Conservation (phyloP, 2,113 vertebrate species). For the Melanerpes aurifrons region DNA sequence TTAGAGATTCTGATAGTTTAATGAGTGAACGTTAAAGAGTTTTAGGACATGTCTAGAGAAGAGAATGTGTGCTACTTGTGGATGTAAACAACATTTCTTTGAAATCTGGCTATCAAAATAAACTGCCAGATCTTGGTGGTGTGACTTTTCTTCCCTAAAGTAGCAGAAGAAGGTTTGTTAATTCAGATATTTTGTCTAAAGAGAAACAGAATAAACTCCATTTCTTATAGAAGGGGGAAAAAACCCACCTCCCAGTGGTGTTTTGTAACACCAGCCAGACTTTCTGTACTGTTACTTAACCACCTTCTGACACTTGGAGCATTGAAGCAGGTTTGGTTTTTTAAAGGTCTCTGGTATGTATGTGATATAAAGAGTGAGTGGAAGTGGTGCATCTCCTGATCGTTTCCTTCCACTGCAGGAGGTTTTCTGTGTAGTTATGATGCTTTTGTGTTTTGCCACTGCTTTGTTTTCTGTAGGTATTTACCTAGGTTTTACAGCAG, state of each 20-base stretch:
- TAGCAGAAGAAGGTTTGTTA: not conserved
- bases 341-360: not conserved
- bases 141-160: not conserved
- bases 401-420: not conserved
- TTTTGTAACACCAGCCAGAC: not conserved
- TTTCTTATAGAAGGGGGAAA: not conserved
- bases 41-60: not conserved
- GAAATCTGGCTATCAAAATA: not conserved
- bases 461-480: not conserved
- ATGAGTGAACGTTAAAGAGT: not conserved
- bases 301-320: not conserved
- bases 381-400: not conserved
- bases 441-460: not conserved
- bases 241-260: not conserved
- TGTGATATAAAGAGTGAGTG: not conserved
- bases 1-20: not conserved
- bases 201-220: not conserved
- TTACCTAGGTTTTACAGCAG: not conserved
- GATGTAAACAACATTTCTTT: not conserved
- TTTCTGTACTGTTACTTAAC: not conserved
- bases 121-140: not conserved
- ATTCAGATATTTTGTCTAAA: not conserved
- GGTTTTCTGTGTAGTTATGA: not conserved
- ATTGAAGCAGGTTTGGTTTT: not conserved
- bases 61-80: not conserved